Percentiles rank a stretch among this genome's conserved stretches.
phyloP scores from a whole-genome alignment of 1,140 invertebrate species.

The Eurosta solidaginis region DNA sequence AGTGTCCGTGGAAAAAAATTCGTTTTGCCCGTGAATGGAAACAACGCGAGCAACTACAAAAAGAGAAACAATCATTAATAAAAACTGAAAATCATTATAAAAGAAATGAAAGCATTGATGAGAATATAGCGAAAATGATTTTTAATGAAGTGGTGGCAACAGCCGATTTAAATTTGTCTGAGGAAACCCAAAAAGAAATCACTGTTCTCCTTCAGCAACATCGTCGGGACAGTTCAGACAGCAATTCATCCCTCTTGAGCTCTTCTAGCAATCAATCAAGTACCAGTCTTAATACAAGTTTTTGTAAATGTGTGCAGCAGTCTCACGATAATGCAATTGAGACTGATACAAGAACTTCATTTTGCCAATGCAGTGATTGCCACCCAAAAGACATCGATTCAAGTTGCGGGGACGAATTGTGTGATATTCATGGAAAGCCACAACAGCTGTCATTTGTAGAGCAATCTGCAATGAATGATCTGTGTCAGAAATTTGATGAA shows the following conservation, averaged over 20 bases:
- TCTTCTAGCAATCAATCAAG: conserved; percentile 50
- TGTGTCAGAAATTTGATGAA: conserved; percentile 59
- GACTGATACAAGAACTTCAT: background rate
- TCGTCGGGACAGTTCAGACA: conserved; percentile 55
- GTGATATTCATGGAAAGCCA: conserved; percentile 43
- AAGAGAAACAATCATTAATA: conserved; percentile 34
- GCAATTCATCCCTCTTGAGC: conserved; percentile 56
- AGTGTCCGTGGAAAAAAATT: conserved; percentile 59
- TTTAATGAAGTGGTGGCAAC: background rate
- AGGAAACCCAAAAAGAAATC: conserved; percentile 57
- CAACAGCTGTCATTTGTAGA: conserved; percentile 43
- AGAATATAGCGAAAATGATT: background rate
- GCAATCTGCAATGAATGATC: conserved; percentile 48
- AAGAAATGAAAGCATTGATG: conserved; percentile 28
- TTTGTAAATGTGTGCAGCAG: conserved; percentile 48
- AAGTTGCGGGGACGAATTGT: conserved; percentile 67
- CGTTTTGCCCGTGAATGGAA: conserved; percentile 56
- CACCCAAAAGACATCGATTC: conserved; percentile 58
- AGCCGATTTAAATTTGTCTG: conserved; percentile 41
- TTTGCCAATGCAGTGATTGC: conserved; percentile 35
- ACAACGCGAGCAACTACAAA: conserved; percentile 44
- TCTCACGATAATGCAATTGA: conserved; percentile 24
- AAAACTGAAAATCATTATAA: background rate
- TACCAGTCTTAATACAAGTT: conserved; percentile 36
- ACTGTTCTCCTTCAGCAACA: conserved; percentile 51